A percentile compares a stretch with the other conserved stretches of the same genome.
Evolutionary conservation across 2,888 invertebrate genomes (phyloP).

Genomic region (Amphiduros pacificus): DNA sequence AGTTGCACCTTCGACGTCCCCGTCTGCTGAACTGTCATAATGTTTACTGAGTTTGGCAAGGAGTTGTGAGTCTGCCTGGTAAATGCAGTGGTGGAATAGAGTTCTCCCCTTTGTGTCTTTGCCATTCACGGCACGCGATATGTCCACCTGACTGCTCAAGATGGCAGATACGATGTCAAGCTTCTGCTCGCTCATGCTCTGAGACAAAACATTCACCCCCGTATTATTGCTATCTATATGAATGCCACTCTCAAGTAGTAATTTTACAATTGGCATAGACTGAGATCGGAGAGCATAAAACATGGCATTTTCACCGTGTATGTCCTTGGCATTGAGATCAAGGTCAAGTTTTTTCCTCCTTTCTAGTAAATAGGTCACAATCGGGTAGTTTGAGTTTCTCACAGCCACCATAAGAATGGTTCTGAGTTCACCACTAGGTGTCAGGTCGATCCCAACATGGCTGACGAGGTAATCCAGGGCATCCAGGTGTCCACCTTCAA

Average conservation of each 20-base stretch:
- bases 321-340: constrained; percentile 30
- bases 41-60: constrained; percentile 13
- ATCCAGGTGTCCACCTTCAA: constrained; percentile 32
- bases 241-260: constrained; percentile 21
- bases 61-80: constrained; percentile 22
- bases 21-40: constrained; percentile 20
- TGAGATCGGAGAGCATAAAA: constrained; percentile 31
- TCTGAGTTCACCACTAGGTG: too few species aligned
- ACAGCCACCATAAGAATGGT: constrained; percentile 36
- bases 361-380: constrained; percentile 28
- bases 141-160: constrained; percentile 13
- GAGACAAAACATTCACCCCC: constrained; percentile 23
- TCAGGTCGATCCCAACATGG: constrained; percentile 21
- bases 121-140: constrained; percentile 16
- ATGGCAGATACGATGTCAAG: constrained; percentile 20
- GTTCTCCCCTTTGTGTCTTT: constrained; percentile 29
- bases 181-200: constrained; percentile 17
- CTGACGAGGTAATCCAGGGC: constrained; percentile 26
- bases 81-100: constrained; percentile 28
- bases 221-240: constrained; percentile 18
- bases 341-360: constrained; percentile 14
- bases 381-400: constrained; percentile 24
- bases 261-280: constrained; percentile 17
- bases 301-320: constrained; percentile 32
- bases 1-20: constrained; percentile 24